Percentiles rank a stretch among this genome's conserved stretches.
Conservation (phyloP, 2,888 invertebrate species). For the Camptogramma bilineatum region DNA sequence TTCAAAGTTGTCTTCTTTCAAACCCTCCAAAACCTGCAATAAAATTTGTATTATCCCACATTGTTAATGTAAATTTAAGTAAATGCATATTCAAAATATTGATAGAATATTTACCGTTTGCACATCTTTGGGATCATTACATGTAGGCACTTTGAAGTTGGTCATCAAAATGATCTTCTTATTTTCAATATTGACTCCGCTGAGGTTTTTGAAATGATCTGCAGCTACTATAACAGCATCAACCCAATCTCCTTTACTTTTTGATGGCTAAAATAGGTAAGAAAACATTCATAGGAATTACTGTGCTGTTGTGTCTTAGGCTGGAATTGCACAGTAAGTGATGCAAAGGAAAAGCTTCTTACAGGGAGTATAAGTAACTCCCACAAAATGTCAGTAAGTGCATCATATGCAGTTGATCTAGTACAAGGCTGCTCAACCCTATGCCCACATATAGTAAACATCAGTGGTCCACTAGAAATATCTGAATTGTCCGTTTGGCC, state of each 20-base stretch:
- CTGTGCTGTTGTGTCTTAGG: too few relatives aligned
- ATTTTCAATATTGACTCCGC: slow-evolving; percentile 57
- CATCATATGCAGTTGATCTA: too few relatives aligned
- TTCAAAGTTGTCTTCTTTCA: slow-evolving; percentile 84
- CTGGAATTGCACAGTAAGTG: too few relatives aligned
- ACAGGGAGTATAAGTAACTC: too few relatives aligned
- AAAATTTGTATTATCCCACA: background rate
- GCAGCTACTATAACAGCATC: slow-evolving; percentile 86
- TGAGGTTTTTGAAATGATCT: slow-evolving; percentile 73
- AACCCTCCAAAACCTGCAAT: slow-evolving; percentile 70
- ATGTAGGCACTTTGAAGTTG: slow-evolving; percentile 81
- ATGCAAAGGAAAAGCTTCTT: too few relatives aligned
- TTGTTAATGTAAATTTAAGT: too few relatives aligned
- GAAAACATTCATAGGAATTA: background rate
- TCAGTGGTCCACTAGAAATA: too few relatives aligned
- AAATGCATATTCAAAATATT: background rate
- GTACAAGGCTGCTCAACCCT: too few relatives aligned
- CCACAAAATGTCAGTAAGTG: too few relatives aligned
- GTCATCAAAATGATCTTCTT: slow-evolving; percentile 88
- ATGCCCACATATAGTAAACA: too few relatives aligned
- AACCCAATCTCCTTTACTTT: slow-evolving; percentile 87
- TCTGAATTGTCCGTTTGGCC: too few relatives aligned
- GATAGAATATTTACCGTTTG: slow-evolving; percentile 62
- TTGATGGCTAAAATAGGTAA: slow-evolving; percentile 61
- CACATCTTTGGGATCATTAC: slow-evolving; percentile 74